phyloP scores from a whole-genome alignment of 1,140 invertebrate species.

The Musca vetustissima region DNA sequence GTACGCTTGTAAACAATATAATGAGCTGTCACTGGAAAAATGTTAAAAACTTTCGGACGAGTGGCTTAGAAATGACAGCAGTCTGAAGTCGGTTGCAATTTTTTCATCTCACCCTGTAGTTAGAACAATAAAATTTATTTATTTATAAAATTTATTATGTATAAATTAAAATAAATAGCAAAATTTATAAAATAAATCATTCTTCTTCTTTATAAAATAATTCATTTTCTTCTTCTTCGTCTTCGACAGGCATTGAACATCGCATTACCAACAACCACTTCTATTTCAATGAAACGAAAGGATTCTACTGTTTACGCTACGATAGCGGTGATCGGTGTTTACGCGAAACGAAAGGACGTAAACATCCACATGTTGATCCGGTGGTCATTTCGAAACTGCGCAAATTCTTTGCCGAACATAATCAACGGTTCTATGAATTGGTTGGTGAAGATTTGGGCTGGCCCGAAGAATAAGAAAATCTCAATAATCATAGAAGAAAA shows the following conservation, averaged over 20 bases:
- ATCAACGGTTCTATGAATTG: constrained; percentile 92
- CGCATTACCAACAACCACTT: constrained; percentile 86
- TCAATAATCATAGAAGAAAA: background rate
- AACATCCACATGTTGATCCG: constrained; percentile 85
- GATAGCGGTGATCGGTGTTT: constrained; percentile 86
- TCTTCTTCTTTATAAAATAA: no score
- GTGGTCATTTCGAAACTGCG: constrained; percentile 83
- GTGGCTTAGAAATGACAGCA: no score
- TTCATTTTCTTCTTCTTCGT: no score
- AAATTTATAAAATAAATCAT: no score
- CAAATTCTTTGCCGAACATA: constrained; percentile 93
- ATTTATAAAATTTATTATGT: no score
- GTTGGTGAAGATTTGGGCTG: constrained; percentile 84
- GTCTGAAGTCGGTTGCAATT: no score
- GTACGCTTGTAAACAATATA: no score
- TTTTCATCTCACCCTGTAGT: no score
- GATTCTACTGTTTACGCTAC: constrained; percentile 92
- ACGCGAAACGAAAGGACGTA: constrained; percentile 90
- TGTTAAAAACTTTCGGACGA: no score
- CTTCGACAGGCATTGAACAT: constrained; percentile 55
- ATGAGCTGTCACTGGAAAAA: no score
- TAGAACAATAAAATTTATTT: no score
- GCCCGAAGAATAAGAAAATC: constrained; percentile 51
- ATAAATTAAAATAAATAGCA: no score
- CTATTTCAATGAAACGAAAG: constrained; percentile 96